These are phyloP conservation scores for Mnemiopsis leidyi DNA, from an alignment of 37 sponge, comb jelly and placozoan genomes.

Conservation along the genomic window DNA sequence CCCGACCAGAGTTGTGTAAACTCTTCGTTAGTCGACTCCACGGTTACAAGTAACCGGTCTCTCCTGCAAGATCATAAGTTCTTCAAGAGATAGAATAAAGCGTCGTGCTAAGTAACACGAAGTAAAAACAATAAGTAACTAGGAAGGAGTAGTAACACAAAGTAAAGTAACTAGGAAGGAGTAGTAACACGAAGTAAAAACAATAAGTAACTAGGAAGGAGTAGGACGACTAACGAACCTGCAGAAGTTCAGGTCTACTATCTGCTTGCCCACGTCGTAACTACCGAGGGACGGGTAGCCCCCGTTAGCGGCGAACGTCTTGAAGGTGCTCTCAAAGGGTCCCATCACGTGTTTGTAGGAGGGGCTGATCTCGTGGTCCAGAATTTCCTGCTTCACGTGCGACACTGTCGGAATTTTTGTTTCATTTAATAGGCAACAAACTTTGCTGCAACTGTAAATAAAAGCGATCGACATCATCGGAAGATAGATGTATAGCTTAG, in stretches of 20 bases:
- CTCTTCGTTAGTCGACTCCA: conserved; percentile 45
- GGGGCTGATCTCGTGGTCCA: conserved; percentile 43
- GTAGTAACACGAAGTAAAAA: background rate
- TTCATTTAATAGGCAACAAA: too few species aligned
- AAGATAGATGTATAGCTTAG: background rate
- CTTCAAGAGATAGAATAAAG: too few species aligned
- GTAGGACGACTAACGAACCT: background rate
- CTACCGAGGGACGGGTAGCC: conserved; percentile 50
- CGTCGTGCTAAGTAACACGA: too few species aligned
- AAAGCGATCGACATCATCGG: too few species aligned
- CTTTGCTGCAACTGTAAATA: too few species aligned
- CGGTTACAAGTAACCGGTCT: background rate
- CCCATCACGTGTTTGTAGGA: conserved; percentile 54
- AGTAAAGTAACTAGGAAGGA: background rate
- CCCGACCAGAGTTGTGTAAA: conserved; percentile 29
- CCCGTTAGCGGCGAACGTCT: conserved; percentile 25
- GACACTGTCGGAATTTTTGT: conserved; percentile 3
- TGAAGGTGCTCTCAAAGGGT: conserved; percentile 59
- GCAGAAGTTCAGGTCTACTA: conserved; percentile 59
- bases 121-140: background rate
- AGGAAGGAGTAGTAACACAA: background rate
- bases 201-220: background rate
- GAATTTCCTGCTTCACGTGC: conserved; percentile 34
- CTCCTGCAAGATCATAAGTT: too few species aligned
- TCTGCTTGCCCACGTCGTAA: conserved; percentile 36